Evolutionary conservation across 2,888 invertebrate genomes (phyloP), one percentile per base, ranked within the genome.

Genomic region (Ctena decussata): DNA sequence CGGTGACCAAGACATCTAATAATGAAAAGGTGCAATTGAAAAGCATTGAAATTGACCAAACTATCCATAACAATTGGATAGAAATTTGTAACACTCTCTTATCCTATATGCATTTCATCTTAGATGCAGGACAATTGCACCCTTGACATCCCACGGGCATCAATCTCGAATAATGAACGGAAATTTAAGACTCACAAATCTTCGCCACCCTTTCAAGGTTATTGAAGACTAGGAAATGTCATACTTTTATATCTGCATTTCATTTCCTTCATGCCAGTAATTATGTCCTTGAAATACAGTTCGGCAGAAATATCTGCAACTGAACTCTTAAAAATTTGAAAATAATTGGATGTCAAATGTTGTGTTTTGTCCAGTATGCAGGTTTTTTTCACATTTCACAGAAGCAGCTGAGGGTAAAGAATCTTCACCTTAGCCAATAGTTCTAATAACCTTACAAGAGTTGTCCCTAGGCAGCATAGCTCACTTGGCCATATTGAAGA

Each of bases 51-150:
- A 65, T 65, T 65, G 65, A 65, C 65, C 65, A 65, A 65, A 65
- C 65, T 35, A 35, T 27, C 65, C 65, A 65, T 65, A 65, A 65
- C 65, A 65, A 65, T 65, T 65, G 65, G 35, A 65, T 65, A 65
- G 65, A 65, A 65, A 65, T 35, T 65, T 32, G 65, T 65, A 65
- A 65, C 65, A 65, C 65, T 65, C 65, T 65, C 65, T 65, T 65
- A 65, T 65, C 65, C 21, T 65, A 65, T 65, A 35, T 65, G 65
- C 65, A 65, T 65, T 65, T 65, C 65, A 65, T 65, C 65, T 35
- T 3, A 11, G 35, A 35, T 65, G 65, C 65, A 65, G 32, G 65
- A 65, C 65, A 65, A 65, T 65, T 65, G 65, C 65, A 65, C 65
- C 65, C 35, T 35, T 35, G 35, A 65, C 35, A 35, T 65, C 65